phyloP scores from a whole-genome alignment of 2,888 invertebrate genomes.

The Leptothorax acervorum region DNA sequence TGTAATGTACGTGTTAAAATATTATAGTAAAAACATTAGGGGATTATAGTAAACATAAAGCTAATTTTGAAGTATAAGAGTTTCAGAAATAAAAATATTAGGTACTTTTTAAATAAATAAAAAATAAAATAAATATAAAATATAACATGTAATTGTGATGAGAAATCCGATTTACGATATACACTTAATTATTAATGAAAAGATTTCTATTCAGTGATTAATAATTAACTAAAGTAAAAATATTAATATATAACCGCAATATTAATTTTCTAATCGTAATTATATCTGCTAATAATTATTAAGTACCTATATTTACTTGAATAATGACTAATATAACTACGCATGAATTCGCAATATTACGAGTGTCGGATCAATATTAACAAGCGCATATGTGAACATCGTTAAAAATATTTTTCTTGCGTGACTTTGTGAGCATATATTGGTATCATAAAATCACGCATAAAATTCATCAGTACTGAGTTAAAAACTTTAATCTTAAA shows the following conservation, averaged over 20 bases:
- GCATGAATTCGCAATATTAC: not conserved
- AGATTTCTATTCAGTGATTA: not conserved
- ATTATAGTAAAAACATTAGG: not conserved
- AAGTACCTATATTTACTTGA: not conserved
- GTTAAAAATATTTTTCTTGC: conserved; percentile 11
- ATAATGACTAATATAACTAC: not conserved
- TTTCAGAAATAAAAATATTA: not conserved
- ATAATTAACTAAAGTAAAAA: not conserved
- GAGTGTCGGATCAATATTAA: conserved; percentile 11
- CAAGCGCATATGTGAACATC: not conserved
- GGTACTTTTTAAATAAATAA: not conserved
- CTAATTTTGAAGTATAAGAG: not conserved
- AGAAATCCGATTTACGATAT: not conserved
- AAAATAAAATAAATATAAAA: not conserved
- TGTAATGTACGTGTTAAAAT: not conserved
- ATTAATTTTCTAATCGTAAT: not conserved
- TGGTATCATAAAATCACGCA: not conserved
- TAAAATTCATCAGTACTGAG: not conserved
- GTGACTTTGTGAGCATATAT: not conserved
- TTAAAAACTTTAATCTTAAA: not conserved
- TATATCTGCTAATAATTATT: conserved; percentile 1
- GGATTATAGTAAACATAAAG: not conserved
- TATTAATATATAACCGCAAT: not conserved
- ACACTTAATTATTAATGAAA: not conserved
- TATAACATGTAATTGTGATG: not conserved